Percentiles rank a stretch among this genome's conserved stretches.
Conservation (phyloP, 1,140 invertebrate species). For the Temnothorax nylanderi region DNA sequence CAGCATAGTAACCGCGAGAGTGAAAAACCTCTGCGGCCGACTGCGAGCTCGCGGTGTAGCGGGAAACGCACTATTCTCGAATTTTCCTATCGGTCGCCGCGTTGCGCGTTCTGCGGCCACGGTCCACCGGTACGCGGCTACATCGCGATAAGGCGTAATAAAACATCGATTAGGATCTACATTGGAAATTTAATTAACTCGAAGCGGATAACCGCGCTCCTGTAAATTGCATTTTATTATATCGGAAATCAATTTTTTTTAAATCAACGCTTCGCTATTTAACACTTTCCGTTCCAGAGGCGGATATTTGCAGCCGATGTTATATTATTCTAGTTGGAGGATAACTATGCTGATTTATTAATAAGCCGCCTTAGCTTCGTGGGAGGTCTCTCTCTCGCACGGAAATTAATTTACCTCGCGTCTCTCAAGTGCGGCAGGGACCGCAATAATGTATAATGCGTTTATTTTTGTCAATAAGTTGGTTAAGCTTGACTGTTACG, state of each 20-base stretch:
- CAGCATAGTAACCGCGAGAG: slow-evolving; percentile 56
- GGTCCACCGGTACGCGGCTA: not conserved
- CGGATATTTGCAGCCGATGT: slow-evolving; percentile 21
- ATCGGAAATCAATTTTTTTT: slow-evolving; percentile 49
- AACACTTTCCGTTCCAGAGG: slow-evolving; percentile 25
- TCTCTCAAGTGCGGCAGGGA: not conserved
- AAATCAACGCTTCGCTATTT: slow-evolving; percentile 23
- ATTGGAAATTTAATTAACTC: slow-evolving; percentile 50
- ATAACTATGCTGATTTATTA: slow-evolving; percentile 31
- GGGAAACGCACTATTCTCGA: not conserved
- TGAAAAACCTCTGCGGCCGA: slow-evolving; percentile 67
- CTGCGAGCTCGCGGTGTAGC: slow-evolving; percentile 7
- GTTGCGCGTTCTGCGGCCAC: not conserved
- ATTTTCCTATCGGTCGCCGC: not conserved
- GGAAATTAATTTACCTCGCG: slow-evolving; percentile 41
- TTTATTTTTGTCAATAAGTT: slow-evolving; percentile 17
- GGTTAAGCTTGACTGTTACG: not conserved
- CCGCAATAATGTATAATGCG: not conserved
- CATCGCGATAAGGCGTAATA: slow-evolving; percentile 44
- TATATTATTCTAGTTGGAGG: not conserved
- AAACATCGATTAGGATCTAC: slow-evolving; percentile 49
- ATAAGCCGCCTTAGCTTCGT: slow-evolving; percentile 16
- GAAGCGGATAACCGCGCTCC: not conserved
- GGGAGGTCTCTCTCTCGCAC: not conserved
- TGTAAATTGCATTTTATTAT: slow-evolving; percentile 56